Evolutionary conservation across 2,113 vertebrate genomes (phyloP).

Genomic region (Zosterops borbonicus): DNA sequence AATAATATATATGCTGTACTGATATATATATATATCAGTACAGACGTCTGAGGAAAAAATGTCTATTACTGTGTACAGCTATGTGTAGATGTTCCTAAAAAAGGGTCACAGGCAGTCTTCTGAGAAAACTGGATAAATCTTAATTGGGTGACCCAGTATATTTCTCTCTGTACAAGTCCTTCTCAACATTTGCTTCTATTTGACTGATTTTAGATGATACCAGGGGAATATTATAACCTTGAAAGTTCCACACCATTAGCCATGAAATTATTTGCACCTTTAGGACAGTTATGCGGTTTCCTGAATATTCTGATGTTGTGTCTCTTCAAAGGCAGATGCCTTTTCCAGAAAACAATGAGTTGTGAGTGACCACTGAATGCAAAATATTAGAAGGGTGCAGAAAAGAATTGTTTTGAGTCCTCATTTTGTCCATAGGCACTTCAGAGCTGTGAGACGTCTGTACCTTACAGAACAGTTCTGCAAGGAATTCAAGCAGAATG

Average conservation of each 20-base stretch:
- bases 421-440: not conserved
- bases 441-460: rapidly evolving
- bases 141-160: conserved; percentile 40
- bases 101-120: not conserved
- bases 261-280: not conserved
- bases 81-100: not conserved
- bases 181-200: conserved; percentile 4
- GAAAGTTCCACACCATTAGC: not conserved
- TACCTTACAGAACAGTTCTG: not conserved
- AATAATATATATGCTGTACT: not conserved
- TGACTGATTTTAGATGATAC: conserved; percentile 1
- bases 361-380: not conserved
- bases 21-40: not conserved
- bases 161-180: not conserved
- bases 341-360: not conserved
- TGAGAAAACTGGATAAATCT: not conserved
- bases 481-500: not conserved
- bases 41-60: not conserved
- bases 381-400: not conserved
- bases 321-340: not conserved
- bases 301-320: not conserved
- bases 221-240: conserved; percentile 40
- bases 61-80: not conserved
- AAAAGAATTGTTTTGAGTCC: not conserved
- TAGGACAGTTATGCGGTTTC: not conserved